A percentile compares a stretch with the other conserved stretches of the same genome.
Conservation (phyloP, 2,888 invertebrate species). For the Sericinus montela region DNA sequence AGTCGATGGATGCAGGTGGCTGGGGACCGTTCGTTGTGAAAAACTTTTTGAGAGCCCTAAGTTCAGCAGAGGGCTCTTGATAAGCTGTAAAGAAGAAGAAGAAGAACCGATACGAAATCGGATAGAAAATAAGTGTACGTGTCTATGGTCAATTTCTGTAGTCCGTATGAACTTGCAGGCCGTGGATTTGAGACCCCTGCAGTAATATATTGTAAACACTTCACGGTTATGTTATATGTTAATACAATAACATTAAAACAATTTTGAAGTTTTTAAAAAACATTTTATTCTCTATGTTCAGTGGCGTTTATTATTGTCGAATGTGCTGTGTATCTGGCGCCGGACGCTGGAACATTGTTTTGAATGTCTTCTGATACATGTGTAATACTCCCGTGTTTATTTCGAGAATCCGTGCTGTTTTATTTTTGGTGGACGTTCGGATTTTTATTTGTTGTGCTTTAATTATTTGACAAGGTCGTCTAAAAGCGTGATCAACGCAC, state of each 20-base stretch:
- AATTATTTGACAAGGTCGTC: conserved; percentile 15
- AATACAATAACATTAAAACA: conserved; percentile 23
- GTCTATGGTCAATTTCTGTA: no score
- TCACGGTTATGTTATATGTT: conserved; percentile 23
- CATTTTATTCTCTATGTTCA: conserved; percentile 18
- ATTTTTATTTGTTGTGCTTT: conserved; percentile 10
- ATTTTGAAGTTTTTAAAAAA: conserved; percentile 26
- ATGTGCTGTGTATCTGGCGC: neutral
- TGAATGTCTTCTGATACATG: neutral
- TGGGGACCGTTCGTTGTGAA: no score
- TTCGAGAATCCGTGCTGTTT: conserved; percentile 5
- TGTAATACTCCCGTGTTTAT: neutral
- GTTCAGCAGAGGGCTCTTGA: no score
- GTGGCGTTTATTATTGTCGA: neutral
- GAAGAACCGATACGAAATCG: no score
- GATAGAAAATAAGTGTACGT: no score
- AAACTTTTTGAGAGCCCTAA: no score
- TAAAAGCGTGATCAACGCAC: conserved; percentile 5
- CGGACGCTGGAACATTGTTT: neutral
- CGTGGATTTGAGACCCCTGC: neutral
- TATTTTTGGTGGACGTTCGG: conserved; percentile 4
- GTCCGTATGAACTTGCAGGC: neutral
- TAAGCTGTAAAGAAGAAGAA: no score
- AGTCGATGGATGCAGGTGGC: no score
- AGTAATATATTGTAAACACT: conserved; percentile 4